Base-by-base conservation (phyloP, 2,888 invertebrate species). In the Thecophora atra region DNA sequence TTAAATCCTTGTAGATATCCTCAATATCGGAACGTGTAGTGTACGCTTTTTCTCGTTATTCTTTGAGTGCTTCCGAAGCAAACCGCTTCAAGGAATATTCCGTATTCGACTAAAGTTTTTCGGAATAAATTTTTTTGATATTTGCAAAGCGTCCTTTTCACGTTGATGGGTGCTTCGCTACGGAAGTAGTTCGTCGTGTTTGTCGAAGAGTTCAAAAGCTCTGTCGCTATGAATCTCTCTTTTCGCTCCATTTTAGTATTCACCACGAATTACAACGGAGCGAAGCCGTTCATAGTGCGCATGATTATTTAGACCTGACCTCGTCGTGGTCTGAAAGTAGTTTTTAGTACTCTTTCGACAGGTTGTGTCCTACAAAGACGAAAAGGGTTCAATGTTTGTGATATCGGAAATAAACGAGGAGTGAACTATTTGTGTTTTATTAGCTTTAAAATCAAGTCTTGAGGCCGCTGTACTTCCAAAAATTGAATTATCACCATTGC, bases 331-430 rank as follows among this genome's bases (percentile, higher is more conserved):
- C n/a, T n/a, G n/a, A n/a, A n/a, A n/a, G n/a, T n/a, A n/a, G n/a
- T 17, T 24, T 24, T 47, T 13, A 47, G 44, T 64, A 67, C 42
- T 30, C 17, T 37, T 56, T 54, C 56, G 56, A 67, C 56, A 54
- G 67, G 67, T 67, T 67, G 37, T 67, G 67, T 56, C 67, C 67
- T 67, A 67, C n/a, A n/a, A n/a, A n/a, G n/a, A n/a, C n/a, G n/a
- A n/a, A n/a, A n/a, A n/a, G n/a, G n/a, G n/a, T n/a, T n/a, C n/a
- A n/a, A n/a, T n/a, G n/a, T n/a, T n/a, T n/a, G n/a, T n/a, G n/a
- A n/a, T n/a, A n/a, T n/a, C n/a, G n/a, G n/a, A n/a, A n/a, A n/a
- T n/a, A n/a, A n/a, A n/a, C n/a, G n/a, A n/a, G n/a, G n/a, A n/a
- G n/a, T n/a, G n/a, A n/a, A n/a, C n/a, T n/a, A n/a, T n/a, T n/a